Evolutionary conservation across 2,797 vertebrate genomes (phyloP).

Genomic region (Mergus octosetaceus): DNA sequence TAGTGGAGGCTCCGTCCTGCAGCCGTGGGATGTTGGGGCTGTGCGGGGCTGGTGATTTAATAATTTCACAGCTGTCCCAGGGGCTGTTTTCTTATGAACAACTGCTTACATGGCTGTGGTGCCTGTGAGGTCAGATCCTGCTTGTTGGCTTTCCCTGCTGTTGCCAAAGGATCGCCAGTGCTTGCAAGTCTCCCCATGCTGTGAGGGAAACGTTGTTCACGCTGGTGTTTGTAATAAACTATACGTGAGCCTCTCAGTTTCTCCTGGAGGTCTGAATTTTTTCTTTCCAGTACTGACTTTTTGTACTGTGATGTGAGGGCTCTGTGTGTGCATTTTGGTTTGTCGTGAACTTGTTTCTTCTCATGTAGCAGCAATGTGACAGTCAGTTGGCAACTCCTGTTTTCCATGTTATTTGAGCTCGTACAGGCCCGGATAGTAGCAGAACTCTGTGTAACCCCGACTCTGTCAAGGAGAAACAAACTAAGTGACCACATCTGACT

Average conservation of each 20-base stretch:
- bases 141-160: background rate
- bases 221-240: background rate
- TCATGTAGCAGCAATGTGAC: background rate
- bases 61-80: background rate
- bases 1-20: background rate
- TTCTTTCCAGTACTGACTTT: rapidly evolving
- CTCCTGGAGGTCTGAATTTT: background rate
- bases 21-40: background rate
- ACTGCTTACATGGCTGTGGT: rapidly evolving
- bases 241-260: background rate
- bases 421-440: background rate
- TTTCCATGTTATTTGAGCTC: constrained; percentile 27
- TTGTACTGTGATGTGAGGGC: rapidly evolving
- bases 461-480: background rate
- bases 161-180: background rate
- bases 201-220: background rate
- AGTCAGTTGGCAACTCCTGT: background rate
- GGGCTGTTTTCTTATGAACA: background rate
- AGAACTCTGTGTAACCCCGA: background rate
- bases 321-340: background rate
- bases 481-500: background rate
- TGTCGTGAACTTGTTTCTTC: background rate
- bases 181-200: background rate
- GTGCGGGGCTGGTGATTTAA: background rate
- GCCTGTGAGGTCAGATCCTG: background rate